These are phyloP conservation scores for Lethrus apterus DNA, from an alignment of 1,140 invertebrate genomes.

Conservation along the genomic window DNA sequence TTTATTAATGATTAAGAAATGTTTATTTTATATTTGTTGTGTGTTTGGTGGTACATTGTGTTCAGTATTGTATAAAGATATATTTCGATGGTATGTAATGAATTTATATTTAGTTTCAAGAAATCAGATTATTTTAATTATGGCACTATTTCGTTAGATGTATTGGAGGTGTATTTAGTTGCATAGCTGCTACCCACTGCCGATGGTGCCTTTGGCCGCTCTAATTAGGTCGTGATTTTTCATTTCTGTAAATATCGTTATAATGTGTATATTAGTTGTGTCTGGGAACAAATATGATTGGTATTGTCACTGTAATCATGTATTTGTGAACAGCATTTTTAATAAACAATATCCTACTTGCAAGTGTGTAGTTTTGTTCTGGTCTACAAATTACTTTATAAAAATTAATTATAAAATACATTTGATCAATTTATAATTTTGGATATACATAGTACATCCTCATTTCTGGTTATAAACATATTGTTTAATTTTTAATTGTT, in stretches of 20 bases:
- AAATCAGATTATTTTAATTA: not conserved
- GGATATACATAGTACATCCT: too few species aligned
- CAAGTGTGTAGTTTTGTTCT: too few species aligned
- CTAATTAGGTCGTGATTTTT: conserved; percentile 15
- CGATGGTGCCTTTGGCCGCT: conserved; percentile 15
- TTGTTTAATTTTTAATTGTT: too few species aligned
- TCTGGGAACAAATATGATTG: conserved; percentile 17
- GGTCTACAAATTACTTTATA: not conserved
- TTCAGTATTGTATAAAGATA: not conserved
- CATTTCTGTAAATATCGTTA: conserved; percentile 13
- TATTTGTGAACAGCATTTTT: conserved; percentile 16
- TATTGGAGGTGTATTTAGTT: conserved; percentile 2
- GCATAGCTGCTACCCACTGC: conserved; percentile 14
- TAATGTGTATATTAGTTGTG: conserved; percentile 15
- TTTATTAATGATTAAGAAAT: too few species aligned
- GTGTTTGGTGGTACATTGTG: not conserved
- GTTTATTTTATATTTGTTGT: not conserved
- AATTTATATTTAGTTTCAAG: conserved; percentile 1
- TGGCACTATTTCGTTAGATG: conserved; percentile 9
- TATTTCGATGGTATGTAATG: not conserved
- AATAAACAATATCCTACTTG: conserved; percentile 15
- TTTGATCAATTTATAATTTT: too few species aligned
- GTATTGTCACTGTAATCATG: conserved; percentile 17
- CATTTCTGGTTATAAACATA: too few species aligned
- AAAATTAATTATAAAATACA: not conserved